phyloP scores from a whole-genome alignment of 2,888 invertebrate genomes.

The Aethes cnicana region DNA sequence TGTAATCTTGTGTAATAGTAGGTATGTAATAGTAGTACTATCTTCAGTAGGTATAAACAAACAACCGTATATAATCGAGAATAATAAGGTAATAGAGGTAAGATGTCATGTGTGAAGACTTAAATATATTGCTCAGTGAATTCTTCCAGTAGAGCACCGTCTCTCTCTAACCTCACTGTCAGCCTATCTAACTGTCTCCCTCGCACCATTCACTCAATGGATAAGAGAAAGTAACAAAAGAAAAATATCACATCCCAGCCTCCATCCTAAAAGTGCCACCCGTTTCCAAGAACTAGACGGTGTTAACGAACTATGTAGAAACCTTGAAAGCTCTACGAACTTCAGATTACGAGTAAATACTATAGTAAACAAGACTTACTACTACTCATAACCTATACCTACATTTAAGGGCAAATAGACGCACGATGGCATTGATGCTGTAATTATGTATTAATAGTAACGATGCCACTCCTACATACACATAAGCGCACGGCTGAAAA shows the following conservation, averaged over 20 bases:
- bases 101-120: constrained; percentile 52
- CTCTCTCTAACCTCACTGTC: constrained; percentile 51
- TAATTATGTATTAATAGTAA: constrained; percentile 50
- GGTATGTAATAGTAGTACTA: constrained; percentile 1
- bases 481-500: constrained; percentile 44
- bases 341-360: constrained; percentile 38
- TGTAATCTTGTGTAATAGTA: constrained; percentile 27
- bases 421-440: constrained; percentile 44
- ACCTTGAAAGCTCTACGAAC: constrained; percentile 34
- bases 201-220: constrained; percentile 77
- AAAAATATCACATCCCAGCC: constrained; percentile 72
- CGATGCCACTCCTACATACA: constrained; percentile 43
- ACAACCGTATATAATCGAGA: constrained; percentile 19
- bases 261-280: constrained; percentile 40
- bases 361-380: constrained; percentile 55
- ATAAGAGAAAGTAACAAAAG: constrained; percentile 81
- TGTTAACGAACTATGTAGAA: constrained; percentile 3
- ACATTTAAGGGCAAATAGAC: constrained; percentile 41
- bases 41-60: constrained; percentile 12
- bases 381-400: constrained; percentile 61
- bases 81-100: constrained; percentile 48
- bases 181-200: constrained; percentile 51
- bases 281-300: too few relatives aligned
- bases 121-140: constrained; percentile 49
- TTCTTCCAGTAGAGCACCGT: constrained; percentile 59